Conservation (phyloP, 1,140 invertebrate genomes). For the Sipha flava region DNA sequence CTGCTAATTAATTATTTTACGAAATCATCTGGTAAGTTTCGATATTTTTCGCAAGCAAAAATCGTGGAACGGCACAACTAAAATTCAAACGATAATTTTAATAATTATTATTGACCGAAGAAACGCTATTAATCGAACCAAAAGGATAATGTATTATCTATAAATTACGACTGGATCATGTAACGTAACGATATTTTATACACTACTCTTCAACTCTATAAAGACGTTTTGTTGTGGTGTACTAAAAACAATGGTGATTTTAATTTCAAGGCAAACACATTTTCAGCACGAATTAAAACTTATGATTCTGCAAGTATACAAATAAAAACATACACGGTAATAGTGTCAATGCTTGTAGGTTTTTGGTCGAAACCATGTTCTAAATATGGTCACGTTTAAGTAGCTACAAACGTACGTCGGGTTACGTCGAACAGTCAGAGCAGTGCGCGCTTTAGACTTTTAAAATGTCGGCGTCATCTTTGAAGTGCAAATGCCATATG, state of each 20-base stretch:
- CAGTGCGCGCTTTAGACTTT: too few relatives aligned
- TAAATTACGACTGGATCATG: background rate
- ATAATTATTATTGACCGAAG: background rate
- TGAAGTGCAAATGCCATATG: too few relatives aligned
- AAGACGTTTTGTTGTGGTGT: background rate
- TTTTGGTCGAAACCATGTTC: too few relatives aligned
- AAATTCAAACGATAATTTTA: background rate
- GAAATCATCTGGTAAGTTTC: too few relatives aligned
- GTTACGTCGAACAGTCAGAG: too few relatives aligned
- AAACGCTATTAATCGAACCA: background rate
- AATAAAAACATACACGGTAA: background rate
- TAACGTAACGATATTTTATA: too few relatives aligned
- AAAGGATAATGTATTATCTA: background rate
- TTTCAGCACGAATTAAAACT: background rate
- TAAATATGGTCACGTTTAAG: too few relatives aligned
- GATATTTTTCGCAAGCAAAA: background rate
- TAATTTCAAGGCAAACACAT: background rate
- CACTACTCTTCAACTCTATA: background rate
- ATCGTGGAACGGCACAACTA: background rate
- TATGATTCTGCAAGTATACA: background rate
- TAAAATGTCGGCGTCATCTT: too few relatives aligned
- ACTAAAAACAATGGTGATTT: too few relatives aligned
- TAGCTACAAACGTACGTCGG: too few relatives aligned
- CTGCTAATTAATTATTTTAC: background rate
- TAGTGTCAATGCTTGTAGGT: too few relatives aligned